Base-by-base conservation (phyloP, 2,888 invertebrate species). In the Teinopalpus imperialis region DNA sequence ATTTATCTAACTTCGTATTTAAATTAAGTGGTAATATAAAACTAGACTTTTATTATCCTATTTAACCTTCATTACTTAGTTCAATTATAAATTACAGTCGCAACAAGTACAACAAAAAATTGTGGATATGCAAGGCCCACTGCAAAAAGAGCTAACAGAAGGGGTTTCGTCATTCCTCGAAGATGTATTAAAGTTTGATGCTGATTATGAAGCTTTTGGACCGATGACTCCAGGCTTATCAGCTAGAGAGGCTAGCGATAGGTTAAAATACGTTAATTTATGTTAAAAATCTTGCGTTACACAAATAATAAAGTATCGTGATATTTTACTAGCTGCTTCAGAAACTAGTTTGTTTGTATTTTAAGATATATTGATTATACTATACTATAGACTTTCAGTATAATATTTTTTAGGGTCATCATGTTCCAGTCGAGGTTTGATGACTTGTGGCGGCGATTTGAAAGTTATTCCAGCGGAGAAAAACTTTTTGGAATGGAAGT, bases 181-280 rank as follows among this genome's bases (percentile, higher is more conserved):
- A 9, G 94, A 94, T 48, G 93, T 95, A 1, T 72, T 90, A 13
- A 82, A 91, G 44, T 95, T 95, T 62, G 93, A 95, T 63, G 67
- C 66, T 0, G 94, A 95, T 60, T 95, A 93, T 65, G 93, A 94
- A 8, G 62, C 81, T n/a, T 92, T 90, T 63, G 97, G 97, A 0
- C 97, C 97, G 0, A 94, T 97, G 96, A 91, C 94, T 0, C 92
- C 94, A 2, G 96, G 95, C 1, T 90, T 97, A 16, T 82, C 93
- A 0, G 96, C 97, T 0, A 91, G 94, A 56, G 97, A 97, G 78
- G 97, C 97, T 10, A 95, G 95, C 58, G 96, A 96, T 73, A 91
- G 94, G 86, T 92, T 73, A 13, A 14, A 8, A 4, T 1, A 12
- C 9, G 10, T 31, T 31, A 18, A n/a, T n/a, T n/a, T n/a, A n/a